Conservation (phyloP, 2,797 vertebrate species). For the Microctenopoma stevenorrisi region DNA sequence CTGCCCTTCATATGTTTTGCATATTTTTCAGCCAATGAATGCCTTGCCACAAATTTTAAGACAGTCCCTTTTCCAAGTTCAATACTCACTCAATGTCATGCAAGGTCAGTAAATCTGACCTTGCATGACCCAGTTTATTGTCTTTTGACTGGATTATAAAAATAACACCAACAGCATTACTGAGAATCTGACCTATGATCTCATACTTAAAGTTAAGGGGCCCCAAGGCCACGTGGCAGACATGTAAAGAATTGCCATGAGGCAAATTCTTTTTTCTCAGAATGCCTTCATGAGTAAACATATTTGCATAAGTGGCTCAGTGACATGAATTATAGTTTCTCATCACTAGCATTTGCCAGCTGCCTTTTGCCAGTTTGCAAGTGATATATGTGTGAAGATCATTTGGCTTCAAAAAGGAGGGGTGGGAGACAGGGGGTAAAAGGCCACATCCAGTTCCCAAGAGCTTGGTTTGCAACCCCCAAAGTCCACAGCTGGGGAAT, state of each 20-base stretch:
- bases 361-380: conserved; percentile 72
- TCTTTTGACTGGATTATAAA: conserved; percentile 56
- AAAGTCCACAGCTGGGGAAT: conserved; percentile 74
- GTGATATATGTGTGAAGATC: conserved; percentile 83
- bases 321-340: conserved; percentile 76
- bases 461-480: conserved; percentile 60
- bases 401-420: conserved; percentile 66
- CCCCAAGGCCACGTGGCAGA: conserved; percentile 50
- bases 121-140: conserved; percentile 20
- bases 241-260: conserved; percentile 69
- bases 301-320: conserved; percentile 80
- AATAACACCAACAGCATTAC: conserved; percentile 53
- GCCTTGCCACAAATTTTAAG: background rate
- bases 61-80: conserved; percentile 2
- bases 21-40: too few relatives aligned
- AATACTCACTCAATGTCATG: background rate
- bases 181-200: conserved; percentile 49
- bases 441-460: conserved; percentile 67
- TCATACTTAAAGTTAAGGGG: conserved; percentile 46
- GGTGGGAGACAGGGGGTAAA: conserved; percentile 31
- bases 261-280: conserved; percentile 62
- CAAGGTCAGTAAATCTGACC: conserved; percentile 16
- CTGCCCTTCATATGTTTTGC: too few relatives aligned
- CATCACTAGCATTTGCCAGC: conserved; percentile 72
- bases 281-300: conserved; percentile 80